Base-by-base conservation (phyloP, 2,888 invertebrate species). In the Drosophila subquinaria region DNA sequence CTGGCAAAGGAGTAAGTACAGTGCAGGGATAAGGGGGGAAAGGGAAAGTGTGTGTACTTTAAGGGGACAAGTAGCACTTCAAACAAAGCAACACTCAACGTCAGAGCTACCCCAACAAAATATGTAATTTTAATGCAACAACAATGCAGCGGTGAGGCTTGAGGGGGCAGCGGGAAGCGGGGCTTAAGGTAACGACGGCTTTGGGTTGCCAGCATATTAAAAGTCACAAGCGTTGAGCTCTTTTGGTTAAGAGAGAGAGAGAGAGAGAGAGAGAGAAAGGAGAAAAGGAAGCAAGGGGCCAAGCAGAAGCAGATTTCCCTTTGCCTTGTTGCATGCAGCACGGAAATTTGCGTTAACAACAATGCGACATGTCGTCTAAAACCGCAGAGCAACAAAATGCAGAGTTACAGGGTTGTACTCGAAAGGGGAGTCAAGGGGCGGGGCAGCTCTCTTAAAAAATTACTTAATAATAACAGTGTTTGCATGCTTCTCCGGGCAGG, bases 41-140 rank as follows among this genome's bases (percentile, higher is more conserved):
- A 3, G 42, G 38, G 27, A 36, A 52, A 67, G 65, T 27, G 47
- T 35, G 67, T 52, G 60, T 69, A 59, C 62, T 69, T 47, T 55
- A 61, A 57, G 60, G 64, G 48, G 51, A 57, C 79, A 78, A 81
- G 76, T 81, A 73, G 85, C 89, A 88, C 86, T 88, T 81, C 76
- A 89, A 89, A 88, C 86, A 85, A 88, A 79, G 90, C 90, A 84
- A 89, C 86, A 82, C 89, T 84, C 88, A 76, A 83, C 83, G 81
- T 73, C 78, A 59, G 45, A 17, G 52, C 56, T 62, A 65, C 77
- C 68, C 60, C 61, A 74, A 69, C 76, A 76, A 79, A 81, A 81
- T 77, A 77, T 77, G 77, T 80, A 76, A 79, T 79, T 79, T 81
- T 70, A 78, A 81, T 75, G 88, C 86, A 87, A 76, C 75, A 85